Evolutionary conservation across 2,797 vertebrate species (phyloP), one percentile per base, ranked within the genome.

Genomic region (Premnoplex brunnescens): DNA sequence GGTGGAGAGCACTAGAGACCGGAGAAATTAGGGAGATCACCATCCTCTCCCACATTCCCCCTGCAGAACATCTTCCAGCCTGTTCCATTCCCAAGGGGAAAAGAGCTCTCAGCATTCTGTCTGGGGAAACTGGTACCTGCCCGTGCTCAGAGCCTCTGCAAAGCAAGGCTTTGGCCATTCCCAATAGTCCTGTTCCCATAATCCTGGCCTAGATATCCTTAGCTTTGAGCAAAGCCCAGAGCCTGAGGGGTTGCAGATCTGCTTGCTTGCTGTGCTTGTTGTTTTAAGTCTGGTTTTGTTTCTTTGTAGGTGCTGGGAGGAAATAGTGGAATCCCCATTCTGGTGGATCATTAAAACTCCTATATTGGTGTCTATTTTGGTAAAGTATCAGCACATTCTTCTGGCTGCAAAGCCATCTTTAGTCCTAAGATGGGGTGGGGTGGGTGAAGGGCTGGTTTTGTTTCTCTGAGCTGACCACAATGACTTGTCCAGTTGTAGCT

Each of bases 321-420:
- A 99, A 95, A 97, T 98, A 88, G 98, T 99, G 52, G 97, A 98
- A 87, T 98, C 99, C 90, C 94, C 98, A 4, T 98, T 98, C 91
- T 99, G 99, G 99, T 99, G 99, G 99, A 99, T 99, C 97, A 99
- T 99, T 96, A 99, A 99, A 98, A 98, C 98, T 19, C 99, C 99
- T 32, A 99, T 99, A 97, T 97, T 99, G 96, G 97, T 98, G 43
- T 99, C 99, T 81, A 99, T 99, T 96, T 96, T 99, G 99, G 99
- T 99, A 97, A 98, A 98, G 80, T 93, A 93, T 95, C 90, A 91
- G 51, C 71, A 69, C 63, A 11, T 92, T 81, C 85, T 82, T 24
- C 76, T 69, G 73, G 74, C 91, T 95, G 63, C 64, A 82, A 91
- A 93, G 78, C 81, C 85, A 28, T 41, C 64, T 69, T 95, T 94